Conservation (phyloP, 2,797 vertebrate genomes). For the Argentina silus region DNA sequence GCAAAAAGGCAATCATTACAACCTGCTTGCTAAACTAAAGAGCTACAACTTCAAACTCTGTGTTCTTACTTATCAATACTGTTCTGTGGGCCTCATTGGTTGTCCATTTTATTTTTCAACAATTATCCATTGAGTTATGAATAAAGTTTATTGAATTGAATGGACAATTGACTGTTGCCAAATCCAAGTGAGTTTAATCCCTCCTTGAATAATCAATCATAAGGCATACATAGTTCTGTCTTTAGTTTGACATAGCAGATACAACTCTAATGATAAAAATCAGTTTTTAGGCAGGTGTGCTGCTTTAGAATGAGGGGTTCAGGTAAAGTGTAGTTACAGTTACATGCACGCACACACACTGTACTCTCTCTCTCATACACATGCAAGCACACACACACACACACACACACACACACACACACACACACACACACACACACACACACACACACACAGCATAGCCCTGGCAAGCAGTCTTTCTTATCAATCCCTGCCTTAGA, state of each 20-base stretch:
- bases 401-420: background rate
- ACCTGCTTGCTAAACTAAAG: background rate
- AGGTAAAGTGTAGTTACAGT: background rate
- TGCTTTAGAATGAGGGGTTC: background rate
- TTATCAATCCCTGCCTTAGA: conserved; percentile 38
- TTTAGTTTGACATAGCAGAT: no score
- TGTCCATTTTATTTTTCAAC: background rate
- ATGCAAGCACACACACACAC: background rate
- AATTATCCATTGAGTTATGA: no score
- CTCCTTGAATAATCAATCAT: no score
- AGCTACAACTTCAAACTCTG: background rate
- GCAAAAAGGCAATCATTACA: background rate
- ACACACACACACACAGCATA: background rate
- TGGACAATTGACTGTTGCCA: no score
- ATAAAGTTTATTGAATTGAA: no score
- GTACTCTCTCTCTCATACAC: background rate
- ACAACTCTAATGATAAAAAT: background rate
- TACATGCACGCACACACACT: background rate
- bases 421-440: background rate
- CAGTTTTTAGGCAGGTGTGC: background rate
- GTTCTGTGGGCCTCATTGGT: background rate
- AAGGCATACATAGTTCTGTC: no score
- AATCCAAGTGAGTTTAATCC: no score
- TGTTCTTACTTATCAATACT: background rate
- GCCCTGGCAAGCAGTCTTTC: background rate